Evolutionary conservation across 1,140 invertebrate genomes (phyloP), one percentile per base, ranked within the genome.

Genomic region (Grapholita molesta): DNA sequence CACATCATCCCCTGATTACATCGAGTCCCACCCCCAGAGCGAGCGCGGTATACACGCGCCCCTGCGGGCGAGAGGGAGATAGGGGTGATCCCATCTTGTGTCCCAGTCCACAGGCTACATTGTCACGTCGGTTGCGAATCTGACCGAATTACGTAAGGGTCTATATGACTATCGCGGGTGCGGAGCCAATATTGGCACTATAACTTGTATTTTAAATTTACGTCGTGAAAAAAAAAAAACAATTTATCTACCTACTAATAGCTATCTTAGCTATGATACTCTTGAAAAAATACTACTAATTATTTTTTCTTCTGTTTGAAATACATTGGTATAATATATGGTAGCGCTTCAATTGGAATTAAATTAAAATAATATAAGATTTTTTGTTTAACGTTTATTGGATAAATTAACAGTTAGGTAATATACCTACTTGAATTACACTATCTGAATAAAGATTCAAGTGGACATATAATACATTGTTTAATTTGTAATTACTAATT

Each of bases 1-100:
- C 89, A 91, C 85, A 88, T 89, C 88, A 91, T 91, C 88, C 88
- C 89, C 89, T 91, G 88, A 90, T 90, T 91, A 91, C 88, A 90
- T 85, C 80, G 81, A 85, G 89, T 75, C 83, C 89, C 89, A 89
- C 88, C 89, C 89, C 84, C 79, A 75, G 88, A 86, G 76, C 57
- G 81, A 70, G 85, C 89, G 38, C 70, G 72, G 66, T 33, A 75
- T 78, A 87, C 30, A 21, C n/a, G 11, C 21, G 28, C 6, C 2
- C 5, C 9, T 5, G 21, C 12, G 35, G 3, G 86, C 65, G 76
- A 61, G 80, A 89, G 78, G n/a, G 85, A 74, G 84, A 84, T 35
- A 33, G 78, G 25, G 67, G 82, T 75, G 79, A 84, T 85, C 82
- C 82, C 88, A 88, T 89, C 88, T 88, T 91, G 88, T 89, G 80